phyloP scores from a whole-genome alignment of 1,140 invertebrate species.

The Zophobas atratus region DNA sequence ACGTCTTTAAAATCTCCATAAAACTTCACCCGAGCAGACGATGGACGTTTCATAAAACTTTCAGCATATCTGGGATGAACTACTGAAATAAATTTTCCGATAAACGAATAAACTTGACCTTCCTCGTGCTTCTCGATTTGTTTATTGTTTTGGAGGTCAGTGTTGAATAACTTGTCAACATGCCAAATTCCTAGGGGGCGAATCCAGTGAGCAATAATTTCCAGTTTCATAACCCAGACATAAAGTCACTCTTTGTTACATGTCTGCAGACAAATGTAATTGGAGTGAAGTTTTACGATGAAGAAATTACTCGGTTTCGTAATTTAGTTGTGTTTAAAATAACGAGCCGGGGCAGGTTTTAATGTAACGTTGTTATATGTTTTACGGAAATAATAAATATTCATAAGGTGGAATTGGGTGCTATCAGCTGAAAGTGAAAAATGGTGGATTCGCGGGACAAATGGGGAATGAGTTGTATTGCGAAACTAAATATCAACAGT shows the following conservation, averaged over 20 bases:
- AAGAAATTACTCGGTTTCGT: not conserved
- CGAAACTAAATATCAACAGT: not conserved
- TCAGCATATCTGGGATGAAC: no score
- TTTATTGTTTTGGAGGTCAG: not conserved
- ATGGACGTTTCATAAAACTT: no score
- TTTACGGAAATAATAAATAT: no score
- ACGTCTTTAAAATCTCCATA: no score
- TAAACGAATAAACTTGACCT: no score
- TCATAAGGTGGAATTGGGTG: not conserved
- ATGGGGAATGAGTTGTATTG: not conserved
- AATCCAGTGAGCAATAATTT: not conserved
- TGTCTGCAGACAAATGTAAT: not conserved
- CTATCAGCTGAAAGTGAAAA: not conserved
- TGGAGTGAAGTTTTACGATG: not conserved
- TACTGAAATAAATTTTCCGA: no score
- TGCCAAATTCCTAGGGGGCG: not conserved
- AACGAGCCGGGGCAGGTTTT: no score
- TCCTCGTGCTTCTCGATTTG: not conserved
- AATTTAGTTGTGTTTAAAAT: no score
- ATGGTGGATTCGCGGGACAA: not conserved
- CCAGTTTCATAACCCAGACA: not conserved
- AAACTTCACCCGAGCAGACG: no score
- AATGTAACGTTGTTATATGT: no score
- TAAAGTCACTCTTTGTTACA: not conserved
- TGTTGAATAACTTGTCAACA: not conserved